phyloP scores from a whole-genome alignment of 2,797 vertebrate genomes.

The Remorina albescens region DNA sequence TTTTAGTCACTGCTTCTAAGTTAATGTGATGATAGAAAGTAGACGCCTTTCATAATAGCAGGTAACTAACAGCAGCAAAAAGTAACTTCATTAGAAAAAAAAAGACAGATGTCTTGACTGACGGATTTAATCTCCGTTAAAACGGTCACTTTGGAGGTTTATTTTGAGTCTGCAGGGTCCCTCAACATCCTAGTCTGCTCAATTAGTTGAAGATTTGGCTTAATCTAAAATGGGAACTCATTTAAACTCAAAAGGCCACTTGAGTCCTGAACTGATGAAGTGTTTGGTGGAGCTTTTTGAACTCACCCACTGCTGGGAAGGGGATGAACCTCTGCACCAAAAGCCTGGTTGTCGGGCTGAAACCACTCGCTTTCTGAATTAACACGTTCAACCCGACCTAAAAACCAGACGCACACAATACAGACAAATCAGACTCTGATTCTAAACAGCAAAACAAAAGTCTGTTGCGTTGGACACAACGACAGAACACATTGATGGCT shows the following conservation, averaged over 20 bases:
- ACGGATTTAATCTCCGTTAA: no score
- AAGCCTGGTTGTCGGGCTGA: slow-evolving; percentile 89
- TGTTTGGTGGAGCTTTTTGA: neutral
- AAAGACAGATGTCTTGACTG: neutral
- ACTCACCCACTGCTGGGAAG: slow-evolving; percentile 94
- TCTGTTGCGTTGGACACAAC: no score
- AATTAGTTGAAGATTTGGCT: neutral
- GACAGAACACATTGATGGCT: no score
- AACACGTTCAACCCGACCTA: slow-evolving; percentile 93
- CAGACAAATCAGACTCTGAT: neutral
- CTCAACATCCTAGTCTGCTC: neutral
- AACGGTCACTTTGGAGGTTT: neutral
- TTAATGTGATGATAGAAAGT: no score
- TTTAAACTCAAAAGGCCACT: slow-evolving; percentile 1
- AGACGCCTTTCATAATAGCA: no score
- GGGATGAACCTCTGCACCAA: slow-evolving; percentile 95
- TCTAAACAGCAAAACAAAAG: neutral
- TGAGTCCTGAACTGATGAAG: neutral
- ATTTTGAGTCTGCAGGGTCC: neutral
- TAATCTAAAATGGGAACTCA: neutral
- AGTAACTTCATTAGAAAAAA: no score
- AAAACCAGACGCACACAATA: neutral
- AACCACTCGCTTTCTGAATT: slow-evolving; percentile 89
- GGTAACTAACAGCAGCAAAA: no score
- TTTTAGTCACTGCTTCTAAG: no score